These are phyloP conservation scores for Callocephalon fimbriatum DNA, from an alignment of 2,113 vertebrate genomes.

Conservation along the genomic window DNA sequence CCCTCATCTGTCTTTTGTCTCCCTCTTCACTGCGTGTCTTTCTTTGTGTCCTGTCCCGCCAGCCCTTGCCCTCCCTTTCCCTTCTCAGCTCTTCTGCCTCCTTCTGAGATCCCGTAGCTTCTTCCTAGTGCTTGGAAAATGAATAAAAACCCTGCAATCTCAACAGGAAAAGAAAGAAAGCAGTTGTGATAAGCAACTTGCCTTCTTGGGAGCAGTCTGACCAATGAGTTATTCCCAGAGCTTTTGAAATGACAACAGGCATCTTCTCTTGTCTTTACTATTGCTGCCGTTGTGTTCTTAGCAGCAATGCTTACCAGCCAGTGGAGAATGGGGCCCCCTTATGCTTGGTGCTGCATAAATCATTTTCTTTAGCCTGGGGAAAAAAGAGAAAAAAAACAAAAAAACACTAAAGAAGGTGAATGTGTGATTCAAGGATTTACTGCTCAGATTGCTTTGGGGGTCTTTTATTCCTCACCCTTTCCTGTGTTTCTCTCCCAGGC, in stretches of 20 bases:
- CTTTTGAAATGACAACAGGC: constrained; percentile 41
- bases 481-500: constrained; percentile 42
- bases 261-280: constrained; percentile 35
- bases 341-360: constrained; percentile 68
- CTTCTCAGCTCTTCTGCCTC: neutral
- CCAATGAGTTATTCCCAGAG: constrained; percentile 25
- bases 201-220: constrained; percentile 15
- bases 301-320: constrained; percentile 48
- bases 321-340: constrained; percentile 57
- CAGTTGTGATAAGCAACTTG: neutral
- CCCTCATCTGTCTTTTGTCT: constrained; percentile 8
- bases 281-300: constrained; percentile 20
- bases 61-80: neutral
- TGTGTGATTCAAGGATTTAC: constrained; percentile 62
- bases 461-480: constrained; percentile 58
- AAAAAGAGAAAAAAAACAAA: neutral
- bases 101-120: neutral
- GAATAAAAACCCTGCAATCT: neutral
- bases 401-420: constrained; percentile 37
- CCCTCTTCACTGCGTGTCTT: neutral
- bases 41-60: neutral
- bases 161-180: neutral
- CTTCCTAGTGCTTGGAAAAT: constrained; percentile 8
- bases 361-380: constrained; percentile 62
- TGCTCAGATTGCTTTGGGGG: constrained; percentile 56